These are phyloP conservation scores for Dendrocincla fuliginosa DNA, from an alignment of 2,797 vertebrate species.

Conservation along the genomic window DNA sequence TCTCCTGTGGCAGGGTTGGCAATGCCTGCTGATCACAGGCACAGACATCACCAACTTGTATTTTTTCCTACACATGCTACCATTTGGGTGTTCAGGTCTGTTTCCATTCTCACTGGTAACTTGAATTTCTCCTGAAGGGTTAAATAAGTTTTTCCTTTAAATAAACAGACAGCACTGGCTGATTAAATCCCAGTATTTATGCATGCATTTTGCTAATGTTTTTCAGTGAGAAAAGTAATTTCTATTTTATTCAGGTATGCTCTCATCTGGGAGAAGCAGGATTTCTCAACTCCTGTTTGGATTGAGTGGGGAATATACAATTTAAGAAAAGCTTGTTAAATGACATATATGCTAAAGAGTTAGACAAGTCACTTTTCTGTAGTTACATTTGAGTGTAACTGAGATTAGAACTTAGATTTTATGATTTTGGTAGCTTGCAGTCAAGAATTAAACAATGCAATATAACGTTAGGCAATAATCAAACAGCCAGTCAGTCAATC, in stretches of 20 bases:
- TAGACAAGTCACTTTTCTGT: neutral
- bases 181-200: neutral
- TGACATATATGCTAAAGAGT: neutral
- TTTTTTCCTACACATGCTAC: neutral
- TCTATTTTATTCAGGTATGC: neutral
- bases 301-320: neutral
- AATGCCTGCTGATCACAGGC: neutral
- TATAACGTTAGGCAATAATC: neutral
- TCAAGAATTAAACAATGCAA: neutral
- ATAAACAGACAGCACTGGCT: neutral
- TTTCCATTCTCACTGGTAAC: neutral
- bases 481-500: neutral
- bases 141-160: neutral
- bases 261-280: neutral
- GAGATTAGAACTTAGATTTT: neutral
- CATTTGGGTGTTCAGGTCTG: neutral
- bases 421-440: neutral
- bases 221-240: neutral
- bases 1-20: neutral
- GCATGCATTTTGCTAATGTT: neutral
- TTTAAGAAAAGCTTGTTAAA: neutral
- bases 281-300: neutral
- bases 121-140: neutral
- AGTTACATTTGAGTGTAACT: neutral
- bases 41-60: accelerated